Conservation (phyloP, 2,888 invertebrate genomes). For the Rhogogaster chlorosoma region DNA sequence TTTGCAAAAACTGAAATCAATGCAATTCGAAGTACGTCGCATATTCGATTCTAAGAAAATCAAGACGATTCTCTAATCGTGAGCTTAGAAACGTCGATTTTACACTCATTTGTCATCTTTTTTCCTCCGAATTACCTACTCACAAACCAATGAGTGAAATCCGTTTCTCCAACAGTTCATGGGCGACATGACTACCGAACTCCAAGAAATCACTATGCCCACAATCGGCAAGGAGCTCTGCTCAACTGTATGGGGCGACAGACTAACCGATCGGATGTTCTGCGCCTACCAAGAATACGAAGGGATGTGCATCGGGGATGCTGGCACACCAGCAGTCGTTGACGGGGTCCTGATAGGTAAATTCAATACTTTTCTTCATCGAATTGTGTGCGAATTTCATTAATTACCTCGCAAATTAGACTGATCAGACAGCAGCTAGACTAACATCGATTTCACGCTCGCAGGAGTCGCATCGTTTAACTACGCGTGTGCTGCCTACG, state of each 20-base stretch:
- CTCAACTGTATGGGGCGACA: conserved; percentile 53
- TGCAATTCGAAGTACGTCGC: not conserved
- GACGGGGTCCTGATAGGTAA: conserved; percentile 63
- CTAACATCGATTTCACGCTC: not conserved
- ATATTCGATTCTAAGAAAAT: not conserved
- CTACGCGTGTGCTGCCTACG: conserved; percentile 60
- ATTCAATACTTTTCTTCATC: not conserved
- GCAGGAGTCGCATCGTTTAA: conserved; percentile 68
- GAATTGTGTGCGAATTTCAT: not conserved
- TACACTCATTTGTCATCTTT: not conserved
- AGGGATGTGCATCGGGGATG: conserved; percentile 68
- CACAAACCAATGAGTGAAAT: not conserved
- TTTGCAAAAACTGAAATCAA: not conserved
- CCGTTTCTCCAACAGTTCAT: not conserved
- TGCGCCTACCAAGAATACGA: conserved; percentile 58
- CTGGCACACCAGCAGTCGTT: conserved; percentile 64
- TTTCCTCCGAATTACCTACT: not conserved
- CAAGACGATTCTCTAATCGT: not conserved
- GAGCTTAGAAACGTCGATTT: not conserved
- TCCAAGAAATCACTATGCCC: conserved; percentile 46
- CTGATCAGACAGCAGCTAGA: not conserved
- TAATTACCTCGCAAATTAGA: not conserved
- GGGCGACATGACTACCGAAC: conserved; percentile 11
- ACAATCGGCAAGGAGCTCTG: conserved; percentile 63
- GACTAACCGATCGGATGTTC: conserved; percentile 65